Evolutionary conservation across 1,140 invertebrate species (phyloP).

Genomic region (Anastrepha obliqua): DNA sequence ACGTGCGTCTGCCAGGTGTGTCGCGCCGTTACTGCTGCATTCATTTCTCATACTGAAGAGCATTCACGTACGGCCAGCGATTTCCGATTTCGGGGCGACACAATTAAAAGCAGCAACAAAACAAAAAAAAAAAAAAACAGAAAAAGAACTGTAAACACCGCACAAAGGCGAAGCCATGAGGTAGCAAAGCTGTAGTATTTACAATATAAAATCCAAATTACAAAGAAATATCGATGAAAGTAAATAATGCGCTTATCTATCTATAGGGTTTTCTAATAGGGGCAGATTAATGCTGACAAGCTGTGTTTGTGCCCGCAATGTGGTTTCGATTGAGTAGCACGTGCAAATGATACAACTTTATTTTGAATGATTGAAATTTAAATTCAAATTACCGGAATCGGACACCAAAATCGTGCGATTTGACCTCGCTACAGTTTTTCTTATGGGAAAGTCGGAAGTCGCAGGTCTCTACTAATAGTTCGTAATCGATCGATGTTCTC

Average conservation of each 20-base stretch:
- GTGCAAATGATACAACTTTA: too few species aligned
- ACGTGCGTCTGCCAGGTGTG: not conserved
- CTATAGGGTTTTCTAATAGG: not conserved
- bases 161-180: not conserved
- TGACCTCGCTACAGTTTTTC: too few species aligned
- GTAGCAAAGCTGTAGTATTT: too few species aligned
- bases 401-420: too few species aligned
- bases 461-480: too few species aligned
- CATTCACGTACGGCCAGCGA: not conserved
- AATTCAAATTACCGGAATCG: too few species aligned
- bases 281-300: too few species aligned
- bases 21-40: constrained; percentile 4
- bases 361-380: too few species aligned
- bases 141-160: not conserved
- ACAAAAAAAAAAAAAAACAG: not conserved
- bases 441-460: too few species aligned
- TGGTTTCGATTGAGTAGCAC: too few species aligned
- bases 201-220: not conserved
- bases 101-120: not conserved
- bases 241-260: not conserved
- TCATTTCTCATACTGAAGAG: constrained; percentile 23
- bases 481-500: too few species aligned
- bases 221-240: not conserved
- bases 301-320: too few species aligned
- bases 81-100: not conserved